phyloP scores from a whole-genome alignment of 2,113 vertebrate genomes.

The Anguilla japonica region DNA sequence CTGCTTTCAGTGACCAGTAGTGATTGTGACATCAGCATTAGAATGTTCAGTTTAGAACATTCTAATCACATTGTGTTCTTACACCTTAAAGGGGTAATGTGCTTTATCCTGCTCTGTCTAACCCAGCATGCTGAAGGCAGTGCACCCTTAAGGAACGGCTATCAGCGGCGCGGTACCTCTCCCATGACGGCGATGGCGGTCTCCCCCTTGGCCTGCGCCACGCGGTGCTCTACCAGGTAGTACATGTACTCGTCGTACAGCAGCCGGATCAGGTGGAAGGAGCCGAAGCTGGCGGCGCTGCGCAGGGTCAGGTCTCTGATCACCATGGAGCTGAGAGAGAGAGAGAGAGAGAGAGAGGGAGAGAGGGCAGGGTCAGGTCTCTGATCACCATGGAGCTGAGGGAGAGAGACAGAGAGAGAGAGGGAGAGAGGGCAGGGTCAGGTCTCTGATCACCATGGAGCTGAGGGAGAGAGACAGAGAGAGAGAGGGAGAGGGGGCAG shows the following conservation, averaged over 20 bases:
- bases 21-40: no score
- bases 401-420: no score
- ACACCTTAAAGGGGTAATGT: no score
- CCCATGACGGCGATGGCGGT: slow-evolving; percentile 93
- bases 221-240: slow-evolving; percentile 89
- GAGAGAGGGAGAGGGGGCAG: not conserved
- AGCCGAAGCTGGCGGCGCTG: slow-evolving; percentile 90
- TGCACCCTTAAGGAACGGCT: not conserved
- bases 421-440: no score
- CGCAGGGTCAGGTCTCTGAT: slow-evolving; percentile 89
- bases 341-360: slow-evolving; percentile 2
- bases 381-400: no score
- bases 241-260: slow-evolving; percentile 95
- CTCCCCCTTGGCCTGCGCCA: slow-evolving; percentile 89
- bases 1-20: not conserved
- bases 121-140: no score
- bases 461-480: not conserved
- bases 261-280: slow-evolving; percentile 89
- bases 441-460: no score
- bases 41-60: no score
- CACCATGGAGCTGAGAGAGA: slow-evolving; percentile 83
- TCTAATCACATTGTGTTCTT: no score
- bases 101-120: not conserved
- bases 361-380: no score
- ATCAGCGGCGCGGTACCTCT: slow-evolving; percentile 70